phyloP scores from a whole-genome alignment of 1,140 invertebrate genomes.

The Drosophila kanapiae region DNA sequence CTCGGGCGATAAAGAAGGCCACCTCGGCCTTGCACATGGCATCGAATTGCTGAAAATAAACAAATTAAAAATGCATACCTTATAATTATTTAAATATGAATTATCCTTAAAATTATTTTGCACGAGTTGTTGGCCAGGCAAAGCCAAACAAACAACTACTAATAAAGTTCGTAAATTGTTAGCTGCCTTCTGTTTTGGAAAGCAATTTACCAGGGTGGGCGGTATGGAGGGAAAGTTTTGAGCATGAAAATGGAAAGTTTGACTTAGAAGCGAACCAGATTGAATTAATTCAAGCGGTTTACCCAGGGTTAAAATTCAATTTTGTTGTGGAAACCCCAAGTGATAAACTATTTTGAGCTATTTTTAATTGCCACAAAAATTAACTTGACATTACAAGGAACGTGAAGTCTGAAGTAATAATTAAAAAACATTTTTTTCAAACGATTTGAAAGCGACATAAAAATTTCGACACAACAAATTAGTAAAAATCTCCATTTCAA shows the following conservation, averaged over 20 bases:
- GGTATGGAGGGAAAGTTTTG: neutral
- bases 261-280: slow-evolving; percentile 17
- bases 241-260: slow-evolving; percentile 41
- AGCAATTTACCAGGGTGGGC: slow-evolving; percentile 24
- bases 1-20: slow-evolving; percentile 89
- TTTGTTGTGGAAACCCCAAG: neutral
- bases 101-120: slow-evolving; percentile 20
- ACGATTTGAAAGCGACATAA: slow-evolving; percentile 2
- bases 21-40: slow-evolving; percentile 91
- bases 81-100: slow-evolving; percentile 30
- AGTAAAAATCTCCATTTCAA: slow-evolving; percentile 7
- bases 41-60: slow-evolving; percentile 89
- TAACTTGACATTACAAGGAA: neutral
- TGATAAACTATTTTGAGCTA: slow-evolving; percentile 1
- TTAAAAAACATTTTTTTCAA: neutral
- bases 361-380: slow-evolving; percentile 28
- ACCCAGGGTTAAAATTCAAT: slow-evolving; percentile 24
- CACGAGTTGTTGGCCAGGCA: slow-evolving; percentile 6
- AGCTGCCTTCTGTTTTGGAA: slow-evolving; percentile 31
- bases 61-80: slow-evolving; percentile 7
- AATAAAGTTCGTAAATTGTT: slow-evolving; percentile 39
- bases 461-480: slow-evolving; percentile 26
- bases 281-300: slow-evolving; percentile 33
- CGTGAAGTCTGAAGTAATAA: neutral
- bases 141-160: slow-evolving; percentile 37